Conservation (phyloP, 2,888 invertebrate species). For the Acronicta aceris region DNA sequence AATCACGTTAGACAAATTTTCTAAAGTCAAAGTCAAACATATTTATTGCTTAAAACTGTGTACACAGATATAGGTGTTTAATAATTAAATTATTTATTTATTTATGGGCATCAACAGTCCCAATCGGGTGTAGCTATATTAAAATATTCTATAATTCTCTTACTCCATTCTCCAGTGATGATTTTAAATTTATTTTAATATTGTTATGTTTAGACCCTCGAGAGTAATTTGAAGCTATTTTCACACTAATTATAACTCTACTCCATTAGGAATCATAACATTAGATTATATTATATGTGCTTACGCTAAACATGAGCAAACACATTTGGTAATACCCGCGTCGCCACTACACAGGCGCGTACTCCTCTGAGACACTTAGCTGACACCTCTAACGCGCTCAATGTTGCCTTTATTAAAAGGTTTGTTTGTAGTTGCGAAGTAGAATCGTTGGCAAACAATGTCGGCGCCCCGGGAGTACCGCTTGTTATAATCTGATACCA, state of each 20-base stretch:
- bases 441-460: conserved; percentile 14
- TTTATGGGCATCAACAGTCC: no score
- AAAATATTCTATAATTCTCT: no score
- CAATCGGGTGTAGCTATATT: no score
- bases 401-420: conserved; percentile 8
- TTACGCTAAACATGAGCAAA: background rate
- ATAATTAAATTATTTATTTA: no score
- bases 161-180: no score
- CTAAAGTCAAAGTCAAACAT: no score
- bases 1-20: no score
- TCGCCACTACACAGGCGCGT: background rate
- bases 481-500: background rate
- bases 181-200: no score
- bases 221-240: background rate
- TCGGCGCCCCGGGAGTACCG: conserved; percentile 1
- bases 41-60: no score
- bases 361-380: conserved; percentile 7
- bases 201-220: background rate
- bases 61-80: no score
- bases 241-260: conserved; percentile 1
- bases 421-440: conserved; percentile 12
- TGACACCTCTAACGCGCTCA: background rate
- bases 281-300: background rate
- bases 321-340: background rate
- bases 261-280: background rate